Evolutionary conservation across 2,888 invertebrate species (phyloP).

Genomic region (Alloscopus bannaensis): DNA sequence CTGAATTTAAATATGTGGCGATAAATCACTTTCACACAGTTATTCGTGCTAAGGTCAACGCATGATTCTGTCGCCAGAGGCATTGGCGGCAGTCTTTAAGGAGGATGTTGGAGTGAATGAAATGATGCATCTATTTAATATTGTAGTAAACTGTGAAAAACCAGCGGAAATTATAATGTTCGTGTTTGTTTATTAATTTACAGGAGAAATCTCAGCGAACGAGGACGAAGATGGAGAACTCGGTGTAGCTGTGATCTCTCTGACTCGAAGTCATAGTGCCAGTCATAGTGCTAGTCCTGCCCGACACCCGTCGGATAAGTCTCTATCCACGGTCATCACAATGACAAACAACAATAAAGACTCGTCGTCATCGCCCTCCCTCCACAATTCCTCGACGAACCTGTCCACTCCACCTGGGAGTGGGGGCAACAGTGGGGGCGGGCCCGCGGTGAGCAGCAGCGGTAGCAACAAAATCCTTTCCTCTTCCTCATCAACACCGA

Average conservation of each 20-base stretch:
- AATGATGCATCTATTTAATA: not conserved
- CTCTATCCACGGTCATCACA: conserved; percentile 43
- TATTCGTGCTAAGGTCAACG: too few species aligned
- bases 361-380: conserved; percentile 59
- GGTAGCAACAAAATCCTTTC: conserved; percentile 47
- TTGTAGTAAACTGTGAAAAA: too few species aligned
- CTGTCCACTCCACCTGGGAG: conserved; percentile 42
- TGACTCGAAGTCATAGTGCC: conserved; percentile 66
- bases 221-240: conserved; percentile 72
- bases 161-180: too few species aligned
- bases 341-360: conserved; percentile 66
- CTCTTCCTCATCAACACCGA: conserved; percentile 30
- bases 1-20: too few species aligned
- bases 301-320: conserved; percentile 61
- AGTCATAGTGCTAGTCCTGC: conserved; percentile 67
- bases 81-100: too few species aligned
- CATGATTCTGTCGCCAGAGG: too few species aligned
- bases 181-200: too few species aligned
- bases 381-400: conserved; percentile 61
- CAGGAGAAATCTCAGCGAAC: conserved; percentile 73
- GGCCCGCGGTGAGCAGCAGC: conserved; percentile 33
- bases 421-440: conserved; percentile 41
- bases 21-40: too few species aligned
- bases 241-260: conserved; percentile 57
- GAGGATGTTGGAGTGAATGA: not conserved